phyloP scores from a whole-genome alignment of 2,113 vertebrate genomes.

The Silurus asotus region DNA sequence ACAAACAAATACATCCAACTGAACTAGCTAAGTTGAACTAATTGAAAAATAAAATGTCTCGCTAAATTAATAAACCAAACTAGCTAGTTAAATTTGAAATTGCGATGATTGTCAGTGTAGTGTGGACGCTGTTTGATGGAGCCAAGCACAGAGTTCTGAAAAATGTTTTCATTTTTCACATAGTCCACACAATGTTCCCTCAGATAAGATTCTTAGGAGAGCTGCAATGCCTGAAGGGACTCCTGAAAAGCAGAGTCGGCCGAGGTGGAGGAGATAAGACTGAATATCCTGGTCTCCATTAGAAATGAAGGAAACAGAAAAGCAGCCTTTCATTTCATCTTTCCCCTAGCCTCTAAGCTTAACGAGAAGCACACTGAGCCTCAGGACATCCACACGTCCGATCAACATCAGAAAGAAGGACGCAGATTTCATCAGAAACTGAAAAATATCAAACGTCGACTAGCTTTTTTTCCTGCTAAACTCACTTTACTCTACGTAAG shows the following conservation, averaged over 20 bases:
- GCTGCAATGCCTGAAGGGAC: not conserved
- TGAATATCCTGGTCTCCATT: constrained; percentile 74
- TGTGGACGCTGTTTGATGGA: not conserved
- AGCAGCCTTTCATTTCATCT: constrained; percentile 66
- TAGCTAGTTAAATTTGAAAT: not conserved
- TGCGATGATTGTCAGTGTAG: not conserved
- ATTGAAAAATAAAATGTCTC: not conserved
- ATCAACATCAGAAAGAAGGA: constrained; percentile 58
- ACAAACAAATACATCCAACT: not conserved
- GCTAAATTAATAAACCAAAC: not conserved
- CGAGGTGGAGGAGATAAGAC: not conserved
- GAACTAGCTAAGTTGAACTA: not conserved
- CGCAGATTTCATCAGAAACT: constrained; percentile 14
- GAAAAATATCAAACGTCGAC: constrained; percentile 8
- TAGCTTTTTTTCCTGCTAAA: not conserved
- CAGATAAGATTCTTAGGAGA: not conserved
- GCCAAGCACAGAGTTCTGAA: not conserved
- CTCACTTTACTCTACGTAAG: not conserved
- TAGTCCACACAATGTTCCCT: not conserved
- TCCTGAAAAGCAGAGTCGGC: too few species aligned
- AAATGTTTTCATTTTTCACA: not conserved
- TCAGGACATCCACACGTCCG: constrained; percentile 66
- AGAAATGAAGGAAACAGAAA: constrained; percentile 68
- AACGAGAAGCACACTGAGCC: constrained; percentile 75
- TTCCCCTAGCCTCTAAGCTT: constrained; percentile 55